phyloP scores from a whole-genome alignment of 2,113 vertebrate genomes.

The Thamnophis sirtalis region DNA sequence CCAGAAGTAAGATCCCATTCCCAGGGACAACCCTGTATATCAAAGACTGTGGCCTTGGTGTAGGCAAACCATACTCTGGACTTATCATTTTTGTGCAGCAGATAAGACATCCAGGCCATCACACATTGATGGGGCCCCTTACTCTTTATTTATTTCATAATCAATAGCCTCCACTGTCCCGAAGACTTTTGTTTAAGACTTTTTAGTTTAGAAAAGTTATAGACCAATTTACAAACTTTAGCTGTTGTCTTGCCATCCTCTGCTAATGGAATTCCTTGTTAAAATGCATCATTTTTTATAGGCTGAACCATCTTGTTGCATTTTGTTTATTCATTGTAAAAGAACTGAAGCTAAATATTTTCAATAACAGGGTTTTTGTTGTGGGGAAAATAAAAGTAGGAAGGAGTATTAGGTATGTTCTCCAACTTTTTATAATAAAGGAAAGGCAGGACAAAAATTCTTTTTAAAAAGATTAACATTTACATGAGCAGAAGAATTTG shows the following conservation, averaged over 20 bases:
- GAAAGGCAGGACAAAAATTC: too few species aligned
- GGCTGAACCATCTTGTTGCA: neutral
- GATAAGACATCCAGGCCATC: neutral
- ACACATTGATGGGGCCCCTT: neutral
- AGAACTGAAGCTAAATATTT: neutral
- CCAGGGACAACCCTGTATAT: neutral
- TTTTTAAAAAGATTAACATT: neutral
- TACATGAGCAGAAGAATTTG: neutral
- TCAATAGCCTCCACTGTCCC: neutral
- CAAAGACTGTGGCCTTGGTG: neutral
- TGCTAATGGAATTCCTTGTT: neutral
- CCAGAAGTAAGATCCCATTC: neutral
- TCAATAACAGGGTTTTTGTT: neutral
- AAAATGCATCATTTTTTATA: neutral
- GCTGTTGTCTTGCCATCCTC: neutral
- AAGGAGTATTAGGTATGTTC: neutral
- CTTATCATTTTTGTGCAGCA: neutral
- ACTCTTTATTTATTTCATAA: neutral
- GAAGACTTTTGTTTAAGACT: neutral
- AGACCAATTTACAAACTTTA: neutral
- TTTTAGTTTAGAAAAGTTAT: neutral
- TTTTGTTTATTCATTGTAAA: neutral
- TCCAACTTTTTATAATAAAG: too few species aligned
- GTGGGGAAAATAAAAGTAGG: neutral
- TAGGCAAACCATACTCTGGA: neutral